Evolutionary conservation across 1,140 invertebrate species (phyloP).

Genomic region (Spodoptera frugiperda): DNA sequence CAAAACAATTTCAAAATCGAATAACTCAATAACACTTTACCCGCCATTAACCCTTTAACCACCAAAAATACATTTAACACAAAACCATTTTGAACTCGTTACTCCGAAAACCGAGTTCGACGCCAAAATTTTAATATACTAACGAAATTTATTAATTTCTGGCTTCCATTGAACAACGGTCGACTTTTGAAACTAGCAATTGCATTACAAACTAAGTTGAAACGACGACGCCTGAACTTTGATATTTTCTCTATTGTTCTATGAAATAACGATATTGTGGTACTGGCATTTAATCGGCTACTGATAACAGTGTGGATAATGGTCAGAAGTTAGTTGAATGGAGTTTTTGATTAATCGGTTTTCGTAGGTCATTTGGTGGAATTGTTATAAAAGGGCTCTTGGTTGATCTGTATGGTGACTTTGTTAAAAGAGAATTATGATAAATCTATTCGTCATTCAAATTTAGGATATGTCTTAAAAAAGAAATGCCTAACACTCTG

Average conservation of each 20-base stretch:
- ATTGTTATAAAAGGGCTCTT: not conserved
- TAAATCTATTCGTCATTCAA: no score
- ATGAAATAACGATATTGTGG: slow-evolving; percentile 37
- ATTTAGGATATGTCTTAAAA: no score
- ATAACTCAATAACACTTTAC: no score
- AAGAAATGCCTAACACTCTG: no score
- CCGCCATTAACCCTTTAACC: no score
- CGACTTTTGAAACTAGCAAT: slow-evolving; percentile 46
- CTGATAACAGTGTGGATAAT: slow-evolving; percentile 33
- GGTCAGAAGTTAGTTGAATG: slow-evolving; percentile 1
- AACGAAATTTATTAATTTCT: slow-evolving; percentile 45
- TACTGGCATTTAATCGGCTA: slow-evolving; percentile 39
- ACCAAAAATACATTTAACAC: no score
- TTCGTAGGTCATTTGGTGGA: not conserved
- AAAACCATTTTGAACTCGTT: not conserved
- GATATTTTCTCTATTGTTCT: slow-evolving; percentile 11
- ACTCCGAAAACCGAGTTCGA: not conserved
- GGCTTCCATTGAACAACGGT: slow-evolving; percentile 27
- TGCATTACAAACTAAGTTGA: slow-evolving; percentile 34
- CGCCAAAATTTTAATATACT: not conserved
- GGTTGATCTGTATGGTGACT: no score
- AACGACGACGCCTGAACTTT: slow-evolving; percentile 11
- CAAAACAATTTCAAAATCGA: no score
- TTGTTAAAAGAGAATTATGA: no score
- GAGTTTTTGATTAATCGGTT: slow-evolving; percentile 31